Evolutionary conservation across 2,113 vertebrate genomes (phyloP).

Genomic region (Hemicordylus capensis): DNA sequence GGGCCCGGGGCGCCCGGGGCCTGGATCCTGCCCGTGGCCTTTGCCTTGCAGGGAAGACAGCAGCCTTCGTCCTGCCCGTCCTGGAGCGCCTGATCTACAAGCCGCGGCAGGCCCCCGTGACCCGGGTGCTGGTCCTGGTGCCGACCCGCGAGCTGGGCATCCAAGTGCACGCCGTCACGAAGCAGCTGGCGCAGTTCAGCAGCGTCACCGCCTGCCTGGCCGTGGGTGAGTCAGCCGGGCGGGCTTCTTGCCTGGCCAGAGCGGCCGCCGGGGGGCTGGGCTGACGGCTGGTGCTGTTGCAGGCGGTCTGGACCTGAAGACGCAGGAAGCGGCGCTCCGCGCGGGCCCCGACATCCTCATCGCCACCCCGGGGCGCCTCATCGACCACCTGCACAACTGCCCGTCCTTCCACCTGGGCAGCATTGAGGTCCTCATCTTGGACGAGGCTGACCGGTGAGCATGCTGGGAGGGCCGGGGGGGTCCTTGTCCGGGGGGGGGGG

Average conservation of each 20-base stretch:
- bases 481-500: too few species aligned
- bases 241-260: too few species aligned
- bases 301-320: slow-evolving; percentile 96
- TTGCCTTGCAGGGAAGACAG: slow-evolving; percentile 87
- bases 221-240: slow-evolving; percentile 83
- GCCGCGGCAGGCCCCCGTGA: slow-evolving; percentile 89
- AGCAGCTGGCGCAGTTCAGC: slow-evolving; percentile 93
- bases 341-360: slow-evolving; percentile 93
- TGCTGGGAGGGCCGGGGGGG: neutral
- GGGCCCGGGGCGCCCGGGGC: neutral
- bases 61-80: slow-evolving; percentile 94
- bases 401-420: slow-evolving; percentile 92
- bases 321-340: slow-evolving; percentile 91
- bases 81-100: slow-evolving; percentile 96
- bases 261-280: rapidly evolving
- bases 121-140: slow-evolving; percentile 90
- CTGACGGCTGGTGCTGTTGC: neutral
- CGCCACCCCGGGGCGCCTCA: slow-evolving; percentile 93
- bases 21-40: neutral
- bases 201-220: slow-evolving; percentile 88
- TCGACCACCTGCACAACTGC: slow-evolving; percentile 97
- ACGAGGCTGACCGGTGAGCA: slow-evolving; percentile 92
- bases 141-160: slow-evolving; percentile 96
- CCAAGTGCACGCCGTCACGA: slow-evolving; percentile 93
- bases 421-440: slow-evolving; percentile 95